Evolutionary conservation across 2,888 invertebrate genomes (phyloP).

Genomic region (Punctoribates punctum): DNA sequence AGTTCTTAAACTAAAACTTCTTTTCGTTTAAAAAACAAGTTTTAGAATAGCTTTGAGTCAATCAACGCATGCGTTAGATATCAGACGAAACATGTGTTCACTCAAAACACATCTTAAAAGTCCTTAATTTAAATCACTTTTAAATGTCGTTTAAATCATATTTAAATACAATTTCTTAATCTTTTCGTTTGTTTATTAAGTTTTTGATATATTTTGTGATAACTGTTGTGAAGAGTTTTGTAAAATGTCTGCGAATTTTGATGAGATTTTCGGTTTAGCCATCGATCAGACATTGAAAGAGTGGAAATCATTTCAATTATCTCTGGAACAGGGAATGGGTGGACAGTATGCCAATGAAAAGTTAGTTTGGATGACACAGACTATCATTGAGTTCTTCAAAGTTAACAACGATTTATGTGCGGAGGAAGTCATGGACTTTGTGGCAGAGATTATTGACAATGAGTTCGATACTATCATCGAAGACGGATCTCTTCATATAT

Average conservation of each 20-base stretch:
- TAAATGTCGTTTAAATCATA: neutral
- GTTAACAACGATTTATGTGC: neutral
- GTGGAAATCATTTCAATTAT: constrained; percentile 42
- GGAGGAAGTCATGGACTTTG: constrained; percentile 38
- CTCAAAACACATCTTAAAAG: neutral
- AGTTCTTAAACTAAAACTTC: constrained; percentile 20
- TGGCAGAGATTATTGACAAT: constrained; percentile 41
- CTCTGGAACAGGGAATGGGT: constrained; percentile 43
- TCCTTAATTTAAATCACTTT: neutral
- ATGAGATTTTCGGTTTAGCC: constrained; percentile 31
- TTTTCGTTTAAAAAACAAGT: constrained; percentile 18
- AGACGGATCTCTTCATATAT: constrained; percentile 40
- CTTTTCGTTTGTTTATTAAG: neutral
- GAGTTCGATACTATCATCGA: constrained; percentile 44
- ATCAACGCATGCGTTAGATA: neutral
- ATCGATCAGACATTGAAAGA: constrained; percentile 11
- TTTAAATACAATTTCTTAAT: neutral
- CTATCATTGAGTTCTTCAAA: constrained; percentile 25
- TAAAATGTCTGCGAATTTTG: neutral
- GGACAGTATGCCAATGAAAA: constrained; percentile 35
- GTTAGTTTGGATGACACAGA: constrained; percentile 38
- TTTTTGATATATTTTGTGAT: neutral
- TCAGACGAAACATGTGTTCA: neutral
- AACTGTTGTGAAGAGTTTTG: neutral
- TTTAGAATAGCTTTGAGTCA: neutral